A percentile compares a stretch with the other conserved stretches of the same genome.
These are phyloP conservation scores for Cichlasoma orientale DNA, from an alignment of 2,797 vertebrate genomes.

Conservation along the genomic window DNA sequence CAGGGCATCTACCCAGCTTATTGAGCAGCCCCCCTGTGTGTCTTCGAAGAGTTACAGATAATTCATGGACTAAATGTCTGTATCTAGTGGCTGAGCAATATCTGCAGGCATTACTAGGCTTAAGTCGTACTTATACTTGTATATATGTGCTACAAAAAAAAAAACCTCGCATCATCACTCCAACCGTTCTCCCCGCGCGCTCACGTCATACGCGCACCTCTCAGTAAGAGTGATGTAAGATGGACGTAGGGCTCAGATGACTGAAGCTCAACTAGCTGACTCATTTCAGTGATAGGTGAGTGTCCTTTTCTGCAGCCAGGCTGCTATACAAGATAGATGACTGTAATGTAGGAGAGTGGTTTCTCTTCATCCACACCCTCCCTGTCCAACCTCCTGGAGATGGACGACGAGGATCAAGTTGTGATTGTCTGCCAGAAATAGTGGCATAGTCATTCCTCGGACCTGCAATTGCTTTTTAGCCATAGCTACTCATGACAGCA, in stretches of 20 bases:
- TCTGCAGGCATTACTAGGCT: constrained; percentile 13
- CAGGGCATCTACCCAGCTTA: constrained; percentile 57
- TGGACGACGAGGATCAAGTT: constrained; percentile 22
- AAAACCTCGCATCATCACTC: background rate
- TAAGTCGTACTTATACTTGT: constrained; percentile 11
- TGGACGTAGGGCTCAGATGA: constrained; percentile 22
- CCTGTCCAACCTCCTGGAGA: constrained; percentile 33
- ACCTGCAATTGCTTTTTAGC: constrained; percentile 29
- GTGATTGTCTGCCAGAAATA: constrained; percentile 1
- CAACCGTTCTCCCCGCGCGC: background rate
- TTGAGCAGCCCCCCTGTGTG: constrained; percentile 44
- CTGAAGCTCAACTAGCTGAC: constrained; percentile 38
- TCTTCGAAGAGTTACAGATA: constrained; percentile 59
- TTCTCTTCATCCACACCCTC: constrained; percentile 39
- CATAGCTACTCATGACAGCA: background rate
- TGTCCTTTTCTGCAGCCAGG: constrained; percentile 27
- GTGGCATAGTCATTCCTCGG: background rate
- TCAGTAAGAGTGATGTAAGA: constrained; percentile 17
- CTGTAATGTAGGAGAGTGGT: constrained; percentile 52
- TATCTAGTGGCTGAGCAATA: constrained; percentile 29
- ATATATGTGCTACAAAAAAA: background rate
- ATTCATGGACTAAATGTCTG: constrained; percentile 62
- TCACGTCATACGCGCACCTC: background rate
- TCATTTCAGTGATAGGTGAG: constrained; percentile 38
- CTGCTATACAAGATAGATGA: constrained; percentile 51